Percentiles rank a stretch among this genome's conserved stretches.
Evolutionary conservation across 2,888 invertebrate species (phyloP).

Genomic region (Julus scandinavius): DNA sequence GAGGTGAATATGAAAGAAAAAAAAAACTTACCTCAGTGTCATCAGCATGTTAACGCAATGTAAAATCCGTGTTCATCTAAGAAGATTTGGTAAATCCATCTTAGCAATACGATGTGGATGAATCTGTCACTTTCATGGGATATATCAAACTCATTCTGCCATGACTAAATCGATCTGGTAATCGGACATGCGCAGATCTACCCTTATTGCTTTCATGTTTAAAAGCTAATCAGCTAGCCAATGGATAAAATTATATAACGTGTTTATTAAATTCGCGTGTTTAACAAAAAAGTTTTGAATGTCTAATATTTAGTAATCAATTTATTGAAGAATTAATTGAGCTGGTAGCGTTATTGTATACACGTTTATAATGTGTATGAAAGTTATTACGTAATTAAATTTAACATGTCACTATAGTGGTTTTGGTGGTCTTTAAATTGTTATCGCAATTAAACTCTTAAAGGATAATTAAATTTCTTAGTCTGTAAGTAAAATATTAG

Average conservation of each 20-base stretch:
- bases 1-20: not conserved
- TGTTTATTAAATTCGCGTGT: not conserved
- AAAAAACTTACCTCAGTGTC: not conserved
- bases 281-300: not conserved
- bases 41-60: not conserved
- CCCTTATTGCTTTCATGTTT: not conserved
- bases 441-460: too few species aligned
- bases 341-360: too few species aligned
- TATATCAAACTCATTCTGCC: conserved; percentile 7
- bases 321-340: too few species aligned
- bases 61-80: not conserved
- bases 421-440: too few species aligned
- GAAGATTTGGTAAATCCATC: not conserved
- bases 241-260: too few species aligned
- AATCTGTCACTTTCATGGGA: not conserved
- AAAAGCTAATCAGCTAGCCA: not conserved
- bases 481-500: too few species aligned
- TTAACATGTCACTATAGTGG: too few species aligned
- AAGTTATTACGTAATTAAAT: too few species aligned
- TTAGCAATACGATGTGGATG: not conserved
- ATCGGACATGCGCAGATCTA: not conserved
- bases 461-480: too few species aligned
- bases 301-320: not conserved
- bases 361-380: too few species aligned
- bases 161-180: not conserved